Evolutionary conservation across 2,888 invertebrate genomes (phyloP).

Genomic region (Pristionchus entomophagus): DNA sequence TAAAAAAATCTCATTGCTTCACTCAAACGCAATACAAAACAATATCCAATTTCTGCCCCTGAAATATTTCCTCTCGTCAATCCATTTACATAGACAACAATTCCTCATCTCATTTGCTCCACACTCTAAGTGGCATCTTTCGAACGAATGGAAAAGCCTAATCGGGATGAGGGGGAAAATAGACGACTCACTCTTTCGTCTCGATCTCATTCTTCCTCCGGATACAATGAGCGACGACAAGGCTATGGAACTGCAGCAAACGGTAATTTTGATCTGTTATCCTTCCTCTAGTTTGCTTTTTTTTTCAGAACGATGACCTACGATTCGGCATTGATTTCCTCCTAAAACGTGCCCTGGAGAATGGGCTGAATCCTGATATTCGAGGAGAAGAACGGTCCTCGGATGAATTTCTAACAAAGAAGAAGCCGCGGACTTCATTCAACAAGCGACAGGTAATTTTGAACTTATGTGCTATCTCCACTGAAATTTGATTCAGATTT

Average conservation of each 20-base stretch:
- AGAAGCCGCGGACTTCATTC: conserved; percentile 37
- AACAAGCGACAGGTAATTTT: conserved; percentile 31
- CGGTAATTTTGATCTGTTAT: not conserved
- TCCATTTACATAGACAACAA: too few species aligned
- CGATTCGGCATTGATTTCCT: conserved; percentile 23
- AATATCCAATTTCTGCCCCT: too few species aligned
- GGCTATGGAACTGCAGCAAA: not conserved
- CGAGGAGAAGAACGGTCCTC: not conserved
- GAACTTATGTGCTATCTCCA: not conserved
- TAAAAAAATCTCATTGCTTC: too few species aligned
- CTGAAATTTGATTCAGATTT: not conserved
- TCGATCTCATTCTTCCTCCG: not conserved
- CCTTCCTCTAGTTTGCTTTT: not conserved
- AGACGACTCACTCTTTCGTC: not conserved
- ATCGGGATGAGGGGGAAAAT: not conserved
- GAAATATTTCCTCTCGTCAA: too few species aligned
- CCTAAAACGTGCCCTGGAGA: not conserved
- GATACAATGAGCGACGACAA: not conserved
- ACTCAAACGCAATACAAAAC: too few species aligned
- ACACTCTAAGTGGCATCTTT: conserved; percentile 30
- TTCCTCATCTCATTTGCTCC: conserved; percentile 27
- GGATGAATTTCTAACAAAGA: not conserved
- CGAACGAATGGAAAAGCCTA: not conserved
- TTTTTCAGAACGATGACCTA: not conserved
- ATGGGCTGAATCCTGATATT: not conserved